These are phyloP conservation scores for Panthera uncia DNA, from an alignment of 2,113 vertebrate species.

Conservation along the genomic window DNA sequence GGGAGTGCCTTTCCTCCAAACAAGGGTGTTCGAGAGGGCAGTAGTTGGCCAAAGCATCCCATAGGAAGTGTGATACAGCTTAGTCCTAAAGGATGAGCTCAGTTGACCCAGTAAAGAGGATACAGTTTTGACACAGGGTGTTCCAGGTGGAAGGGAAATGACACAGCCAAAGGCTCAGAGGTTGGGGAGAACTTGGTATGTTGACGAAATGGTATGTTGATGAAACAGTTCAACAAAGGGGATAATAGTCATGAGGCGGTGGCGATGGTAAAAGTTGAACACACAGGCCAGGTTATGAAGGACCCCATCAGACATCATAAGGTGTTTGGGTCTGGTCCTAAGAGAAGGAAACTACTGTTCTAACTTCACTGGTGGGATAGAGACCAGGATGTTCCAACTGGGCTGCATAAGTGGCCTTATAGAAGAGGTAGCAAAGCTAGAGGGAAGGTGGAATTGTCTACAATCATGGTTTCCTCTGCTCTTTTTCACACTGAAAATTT, in stretches of 20 bases:
- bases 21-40: not conserved
- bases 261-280: not conserved
- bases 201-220: not conserved
- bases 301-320: not conserved
- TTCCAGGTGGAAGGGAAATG: not conserved
- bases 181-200: not conserved
- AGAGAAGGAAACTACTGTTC: not conserved
- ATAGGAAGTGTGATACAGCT: fast-evolving
- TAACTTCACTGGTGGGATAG: not conserved
- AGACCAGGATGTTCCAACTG: not conserved
- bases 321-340: not conserved
- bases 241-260: not conserved
- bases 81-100: not conserved
- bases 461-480: not conserved
- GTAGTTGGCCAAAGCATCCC: not conserved
- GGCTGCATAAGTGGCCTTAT: too few species aligned
- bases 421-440: not conserved
- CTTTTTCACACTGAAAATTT: not conserved
- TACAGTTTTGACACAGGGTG: not conserved
- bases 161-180: not conserved
- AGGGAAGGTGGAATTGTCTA: not conserved
- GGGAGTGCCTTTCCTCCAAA: not conserved
- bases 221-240: not conserved
- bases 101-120: too few species aligned
- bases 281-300: not conserved